Conservation (phyloP, 2,797 vertebrate genomes). For the Myotis planiceps region DNA sequence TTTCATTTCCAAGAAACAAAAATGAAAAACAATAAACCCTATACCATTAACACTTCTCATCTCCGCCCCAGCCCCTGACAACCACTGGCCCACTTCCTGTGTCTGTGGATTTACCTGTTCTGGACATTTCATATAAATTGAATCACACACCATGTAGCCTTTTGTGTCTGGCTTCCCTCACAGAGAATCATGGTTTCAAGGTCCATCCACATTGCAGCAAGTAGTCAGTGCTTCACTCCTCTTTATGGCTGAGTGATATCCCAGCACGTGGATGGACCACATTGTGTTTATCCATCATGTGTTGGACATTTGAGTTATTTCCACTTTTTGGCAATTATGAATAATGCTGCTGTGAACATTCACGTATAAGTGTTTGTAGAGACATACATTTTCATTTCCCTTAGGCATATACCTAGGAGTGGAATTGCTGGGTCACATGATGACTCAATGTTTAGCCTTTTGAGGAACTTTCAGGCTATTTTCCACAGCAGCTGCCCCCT, state of each 20-base stretch:
- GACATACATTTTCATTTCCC: not conserved
- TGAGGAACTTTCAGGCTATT: not conserved
- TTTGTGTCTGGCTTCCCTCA: not conserved
- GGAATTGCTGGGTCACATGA: not conserved
- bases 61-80: not conserved
- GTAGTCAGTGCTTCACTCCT: not conserved
- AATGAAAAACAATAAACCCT: not conserved
- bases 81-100: not conserved
- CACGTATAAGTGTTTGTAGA: no score
- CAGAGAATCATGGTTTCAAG: not conserved
- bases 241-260: rapidly evolving
- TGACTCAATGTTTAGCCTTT: not conserved
- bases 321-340: not conserved
- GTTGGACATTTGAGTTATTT: not conserved
- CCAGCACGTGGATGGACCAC: not conserved
- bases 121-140: not conserved
- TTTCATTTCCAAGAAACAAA: not conserved
- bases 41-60: no score
- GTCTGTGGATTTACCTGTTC: not conserved
- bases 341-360: not conserved
- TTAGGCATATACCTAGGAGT: not conserved
- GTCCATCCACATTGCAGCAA: rapidly evolving
- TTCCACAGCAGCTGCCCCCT: not conserved
- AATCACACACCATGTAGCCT: not conserved
- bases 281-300: not conserved